Conservation (phyloP, 2,888 invertebrate genomes). For the Cyclophora punctaria region DNA sequence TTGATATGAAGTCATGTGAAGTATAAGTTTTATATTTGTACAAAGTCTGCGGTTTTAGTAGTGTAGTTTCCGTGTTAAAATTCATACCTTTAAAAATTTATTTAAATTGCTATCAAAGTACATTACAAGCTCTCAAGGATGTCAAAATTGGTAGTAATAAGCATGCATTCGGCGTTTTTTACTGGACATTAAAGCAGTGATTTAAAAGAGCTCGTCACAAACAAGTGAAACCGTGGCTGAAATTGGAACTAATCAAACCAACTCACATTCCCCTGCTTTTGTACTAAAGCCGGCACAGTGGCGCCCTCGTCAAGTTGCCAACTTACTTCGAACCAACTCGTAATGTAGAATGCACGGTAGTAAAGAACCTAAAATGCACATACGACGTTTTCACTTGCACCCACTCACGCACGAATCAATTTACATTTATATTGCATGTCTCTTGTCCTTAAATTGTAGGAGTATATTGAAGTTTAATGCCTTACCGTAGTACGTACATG, state of each 20-base stretch:
- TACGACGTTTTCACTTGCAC: constrained; percentile 18
- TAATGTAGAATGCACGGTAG: constrained; percentile 1
- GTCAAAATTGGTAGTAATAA: constrained; percentile 12
- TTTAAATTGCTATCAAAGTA: too few relatives aligned
- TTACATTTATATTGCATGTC: constrained; percentile 45
- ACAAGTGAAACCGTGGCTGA: too few relatives aligned
- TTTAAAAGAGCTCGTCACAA: not conserved
- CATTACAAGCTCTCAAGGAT: constrained; percentile 2
- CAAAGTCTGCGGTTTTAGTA: too few relatives aligned
- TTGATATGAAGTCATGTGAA: too few relatives aligned
- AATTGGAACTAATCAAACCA: too few relatives aligned
- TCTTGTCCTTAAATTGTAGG: constrained; percentile 9
- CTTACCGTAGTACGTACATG: constrained; percentile 9
- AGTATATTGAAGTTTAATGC: too few relatives aligned
- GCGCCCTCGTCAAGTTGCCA: too few relatives aligned
- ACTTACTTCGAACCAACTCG: not conserved
- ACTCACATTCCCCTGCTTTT: too few relatives aligned
- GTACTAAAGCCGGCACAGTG: too few relatives aligned
- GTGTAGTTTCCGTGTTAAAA: too few relatives aligned
- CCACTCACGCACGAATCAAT: constrained; percentile 33
- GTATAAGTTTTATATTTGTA: too few relatives aligned
- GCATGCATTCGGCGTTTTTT: constrained; percentile 2
- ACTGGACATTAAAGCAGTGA: constrained; percentile 8
- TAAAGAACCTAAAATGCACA: constrained; percentile 17
- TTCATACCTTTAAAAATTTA: too few relatives aligned